Conservation (phyloP, 2,888 invertebrate species). For the Rhagophthalmus giganteus region DNA sequence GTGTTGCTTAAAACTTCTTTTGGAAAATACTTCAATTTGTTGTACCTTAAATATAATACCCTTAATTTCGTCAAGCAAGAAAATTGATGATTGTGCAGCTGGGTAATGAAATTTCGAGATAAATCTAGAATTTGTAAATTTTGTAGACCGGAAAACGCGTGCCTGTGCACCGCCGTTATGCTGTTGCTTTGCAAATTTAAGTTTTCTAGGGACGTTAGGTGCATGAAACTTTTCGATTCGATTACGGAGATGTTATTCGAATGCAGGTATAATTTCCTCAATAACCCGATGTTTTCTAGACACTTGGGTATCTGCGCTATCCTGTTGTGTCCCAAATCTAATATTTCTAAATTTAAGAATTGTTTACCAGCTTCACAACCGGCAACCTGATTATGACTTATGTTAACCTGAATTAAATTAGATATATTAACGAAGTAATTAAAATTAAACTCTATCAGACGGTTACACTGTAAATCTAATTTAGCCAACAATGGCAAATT, state of each 20-base stretch:
- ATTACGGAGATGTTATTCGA: constrained; percentile 73
- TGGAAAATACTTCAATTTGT: constrained; percentile 73
- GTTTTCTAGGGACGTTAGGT: constrained; percentile 70
- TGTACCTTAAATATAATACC: constrained; percentile 72
- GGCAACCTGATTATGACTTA: constrained; percentile 71
- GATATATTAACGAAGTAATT: constrained; percentile 71
- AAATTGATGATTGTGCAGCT: constrained; percentile 80
- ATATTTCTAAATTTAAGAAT: constrained; percentile 65
- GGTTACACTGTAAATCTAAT: constrained; percentile 80
- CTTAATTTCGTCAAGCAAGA: constrained; percentile 73
- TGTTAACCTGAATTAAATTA: constrained; percentile 72
- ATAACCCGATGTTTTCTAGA: constrained; percentile 65
- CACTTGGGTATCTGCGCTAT: constrained; percentile 69
- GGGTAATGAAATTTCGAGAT: constrained; percentile 74
- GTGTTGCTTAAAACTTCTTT: constrained; percentile 80
- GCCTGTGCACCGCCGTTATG: constrained; percentile 70
- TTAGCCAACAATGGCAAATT: constrained; percentile 76
- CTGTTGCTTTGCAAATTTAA: constrained; percentile 75
- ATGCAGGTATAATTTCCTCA: constrained; percentile 71
- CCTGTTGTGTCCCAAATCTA: constrained; percentile 73
- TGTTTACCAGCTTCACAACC: constrained; percentile 55
- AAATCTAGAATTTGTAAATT: constrained; percentile 79
- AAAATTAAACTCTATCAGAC: constrained; percentile 69
- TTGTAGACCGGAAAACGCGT: constrained; percentile 75
- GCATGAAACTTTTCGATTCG: constrained; percentile 75